phyloP scores from a whole-genome alignment of 2,797 vertebrate species.

The Sebastes kiyomatsui region DNA sequence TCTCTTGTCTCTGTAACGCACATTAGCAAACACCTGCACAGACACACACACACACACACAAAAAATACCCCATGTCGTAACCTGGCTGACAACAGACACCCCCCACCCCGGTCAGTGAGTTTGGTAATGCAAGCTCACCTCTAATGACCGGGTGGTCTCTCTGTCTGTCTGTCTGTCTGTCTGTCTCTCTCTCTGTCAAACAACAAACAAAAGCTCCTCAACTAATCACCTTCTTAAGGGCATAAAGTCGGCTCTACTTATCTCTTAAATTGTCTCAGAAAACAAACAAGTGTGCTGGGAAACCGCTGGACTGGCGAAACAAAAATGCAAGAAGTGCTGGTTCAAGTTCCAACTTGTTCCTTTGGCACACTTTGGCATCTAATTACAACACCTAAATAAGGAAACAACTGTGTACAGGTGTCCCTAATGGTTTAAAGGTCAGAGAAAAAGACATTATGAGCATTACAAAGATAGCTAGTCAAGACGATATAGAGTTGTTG shows the following conservation, averaged over 20 bases:
- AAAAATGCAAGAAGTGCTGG: neutral
- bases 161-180: neutral
- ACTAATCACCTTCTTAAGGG: slow-evolving; percentile 11
- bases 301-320: neutral
- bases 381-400: slow-evolving; percentile 19
- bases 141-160: slow-evolving; percentile 25
- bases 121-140: slow-evolving; percentile 39
- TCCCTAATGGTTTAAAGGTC: neutral
- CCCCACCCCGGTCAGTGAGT: slow-evolving; percentile 10
- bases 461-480: neutral
- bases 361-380: neutral
- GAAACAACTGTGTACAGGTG: neutral
- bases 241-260: slow-evolving; percentile 1
- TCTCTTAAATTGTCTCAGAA: slow-evolving; percentile 9
- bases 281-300: slow-evolving; percentile 33
- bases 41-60: slow-evolving; percentile 4
- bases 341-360: slow-evolving; percentile 21
- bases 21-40: slow-evolving; percentile 26
- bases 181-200: neutral
- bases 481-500: neutral
- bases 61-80: slow-evolving; percentile 31
- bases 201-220: slow-evolving; percentile 7
- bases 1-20: slow-evolving; percentile 12
- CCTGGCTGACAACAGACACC: slow-evolving; percentile 36
- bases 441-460: neutral